Evolutionary conservation across 2,113 vertebrate species (phyloP).

Genomic region (Oncorhynchus nerka): DNA sequence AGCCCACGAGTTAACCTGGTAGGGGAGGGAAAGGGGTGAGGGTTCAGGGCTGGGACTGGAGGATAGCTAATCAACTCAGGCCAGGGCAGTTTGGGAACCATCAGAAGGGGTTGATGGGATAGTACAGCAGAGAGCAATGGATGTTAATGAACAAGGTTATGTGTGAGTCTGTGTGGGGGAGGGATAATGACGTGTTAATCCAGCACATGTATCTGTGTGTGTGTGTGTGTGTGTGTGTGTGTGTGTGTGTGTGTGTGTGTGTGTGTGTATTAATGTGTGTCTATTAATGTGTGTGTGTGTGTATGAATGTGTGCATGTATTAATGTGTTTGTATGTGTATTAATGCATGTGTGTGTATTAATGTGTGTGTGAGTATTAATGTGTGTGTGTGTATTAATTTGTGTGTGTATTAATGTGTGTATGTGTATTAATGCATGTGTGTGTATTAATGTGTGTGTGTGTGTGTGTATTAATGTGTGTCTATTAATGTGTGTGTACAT

Average conservation of each 20-base stretch:
- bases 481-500: no score
- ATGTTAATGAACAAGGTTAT: constrained; percentile 43
- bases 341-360: no score
- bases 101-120: constrained; percentile 54
- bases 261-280: no score
- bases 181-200: not conserved
- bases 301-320: no score
- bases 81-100: constrained; percentile 55
- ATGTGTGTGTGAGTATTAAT: no score
- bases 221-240: no score
- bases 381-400: no score
- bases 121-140: constrained; percentile 44
- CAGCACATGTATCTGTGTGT: constrained; percentile 5
- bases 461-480: no score
- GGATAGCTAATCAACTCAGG: constrained; percentile 51
- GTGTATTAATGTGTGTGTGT: no score
- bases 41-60: not conserved
- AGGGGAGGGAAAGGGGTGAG: constrained; percentile 2
- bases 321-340: not conserved
- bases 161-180: constrained; percentile 5
- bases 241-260: no score
- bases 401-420: no score
- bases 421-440: no score
- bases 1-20: constrained; percentile 48
- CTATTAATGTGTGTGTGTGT: not conserved